Percentiles rank a stretch among this genome's conserved stretches.
These are phyloP conservation scores for Phenganax stokvisi DNA, from an alignment of 92 coral and sea anemone species.

Conservation along the genomic window DNA sequence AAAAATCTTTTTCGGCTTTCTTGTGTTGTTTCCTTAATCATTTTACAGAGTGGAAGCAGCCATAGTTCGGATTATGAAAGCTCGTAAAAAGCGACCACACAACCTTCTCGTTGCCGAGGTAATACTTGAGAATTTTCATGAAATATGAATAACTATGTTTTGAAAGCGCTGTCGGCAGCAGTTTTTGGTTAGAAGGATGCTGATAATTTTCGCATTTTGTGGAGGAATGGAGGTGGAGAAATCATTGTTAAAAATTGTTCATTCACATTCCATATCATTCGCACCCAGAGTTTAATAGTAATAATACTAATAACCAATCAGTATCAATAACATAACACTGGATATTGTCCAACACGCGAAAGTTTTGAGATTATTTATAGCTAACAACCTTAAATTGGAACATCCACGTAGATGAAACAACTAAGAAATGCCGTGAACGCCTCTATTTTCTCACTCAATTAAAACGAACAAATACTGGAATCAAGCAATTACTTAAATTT, in stretches of 20 bases:
- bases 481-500: neutral
- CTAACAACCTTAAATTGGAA: neutral
- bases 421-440: too few species aligned
- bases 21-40: conserved; percentile 53
- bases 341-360: neutral
- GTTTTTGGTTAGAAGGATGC: too few species aligned
- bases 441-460: too few species aligned
- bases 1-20: neutral
- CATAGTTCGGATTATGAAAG: conserved; percentile 93
- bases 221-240: too few species aligned
- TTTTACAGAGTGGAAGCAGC: conserved; percentile 83
- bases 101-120: conserved; percentile 95
- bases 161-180: neutral
- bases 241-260: too few species aligned
- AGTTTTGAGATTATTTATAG: neutral
- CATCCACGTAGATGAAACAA: neutral
- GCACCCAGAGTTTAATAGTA: too few species aligned
- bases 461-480: too few species aligned
- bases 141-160: neutral
- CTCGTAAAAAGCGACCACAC: conserved; percentile 76
- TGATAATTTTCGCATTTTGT: too few species aligned
- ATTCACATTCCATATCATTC: too few species aligned
- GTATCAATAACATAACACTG: neutral
- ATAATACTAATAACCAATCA: neutral
- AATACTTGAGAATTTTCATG: neutral